Base-by-base conservation (phyloP, 2,888 invertebrate genomes). In the Lacanobia oleracea region DNA sequence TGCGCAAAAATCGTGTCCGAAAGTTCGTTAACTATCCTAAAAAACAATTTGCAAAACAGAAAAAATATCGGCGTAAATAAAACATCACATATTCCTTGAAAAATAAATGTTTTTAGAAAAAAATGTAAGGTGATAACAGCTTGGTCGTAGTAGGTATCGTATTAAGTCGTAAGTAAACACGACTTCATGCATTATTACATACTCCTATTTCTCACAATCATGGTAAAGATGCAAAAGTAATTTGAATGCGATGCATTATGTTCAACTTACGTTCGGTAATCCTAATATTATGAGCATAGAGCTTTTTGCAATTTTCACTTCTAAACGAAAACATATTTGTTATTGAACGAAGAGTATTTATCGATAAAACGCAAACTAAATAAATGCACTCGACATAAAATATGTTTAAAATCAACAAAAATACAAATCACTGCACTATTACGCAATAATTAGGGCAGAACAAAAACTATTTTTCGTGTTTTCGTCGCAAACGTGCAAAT, bases 281-380 rank as follows among this genome's bases (percentile, higher is more conserved):
- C 84, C 87, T 89, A 77, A 94, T 94, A 77, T 95, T 95, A 74
- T 93, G 90, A 37, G 88, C 88, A 79, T 88, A 85, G 72, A 94
- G 89, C 85, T 91, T 87, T 60, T 87, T 81, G 67, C 84, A 81
- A 87, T 94, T 92, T 90, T 93, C 93, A 84, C 88, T 91, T 87
- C 85, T 88, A 84, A 94, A 90, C 54, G 90, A 89, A 90, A 91
- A 94, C 95, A 95, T 94, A 56, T 53, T 87, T 85, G 69, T 0
- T 54, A 37, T 1, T 50, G 27, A 50, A 50, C 0, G 37, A 72
- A 5, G 3, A 48, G 23, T 27, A 21, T 43, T 9, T 45, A 48
- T 0, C 27, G 3, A 0, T 40, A 61, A 27, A 27, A 71, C 12
- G 45, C 45, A 37, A 45, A 51, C 4, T 21, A 33, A 50, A 65